These are phyloP conservation scores for Neomorphus geoffroyi DNA, from an alignment of 2,797 vertebrate genomes.

Conservation along the genomic window DNA sequence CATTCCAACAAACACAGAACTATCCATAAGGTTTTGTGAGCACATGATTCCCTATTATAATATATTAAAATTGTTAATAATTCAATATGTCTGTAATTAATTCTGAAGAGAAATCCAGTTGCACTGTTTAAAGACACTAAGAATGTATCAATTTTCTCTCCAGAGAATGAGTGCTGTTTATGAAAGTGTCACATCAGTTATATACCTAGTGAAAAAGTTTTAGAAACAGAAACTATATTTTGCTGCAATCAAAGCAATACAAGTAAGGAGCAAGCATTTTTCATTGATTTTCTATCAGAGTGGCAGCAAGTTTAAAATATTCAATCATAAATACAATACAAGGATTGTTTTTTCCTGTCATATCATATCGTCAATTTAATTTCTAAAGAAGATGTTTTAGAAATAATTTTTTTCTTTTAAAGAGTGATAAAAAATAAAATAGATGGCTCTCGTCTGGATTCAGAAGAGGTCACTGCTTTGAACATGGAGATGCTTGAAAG, in stretches of 20 bases:
- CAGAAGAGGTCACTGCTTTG: not conserved
- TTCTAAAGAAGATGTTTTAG: not conserved
- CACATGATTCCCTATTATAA: not conserved
- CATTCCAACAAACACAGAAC: not conserved
- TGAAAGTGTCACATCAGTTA: not conserved
- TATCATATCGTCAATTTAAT: not conserved
- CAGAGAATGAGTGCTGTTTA: not conserved
- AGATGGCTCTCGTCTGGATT: not conserved
- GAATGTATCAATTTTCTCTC: not conserved
- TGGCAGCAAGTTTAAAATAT: not conserved
- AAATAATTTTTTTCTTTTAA: not conserved
- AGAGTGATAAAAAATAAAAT: not conserved
- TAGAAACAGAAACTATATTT: not conserved
- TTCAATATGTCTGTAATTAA: not conserved
- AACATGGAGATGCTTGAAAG: not conserved
- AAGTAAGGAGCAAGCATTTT: not conserved
- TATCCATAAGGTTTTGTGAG: not conserved
- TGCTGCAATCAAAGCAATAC: not conserved
- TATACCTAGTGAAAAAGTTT: not conserved
- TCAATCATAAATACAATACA: not conserved
- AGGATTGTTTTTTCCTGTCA: not conserved
- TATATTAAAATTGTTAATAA: not conserved
- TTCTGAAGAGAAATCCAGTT: constrained; percentile 28
- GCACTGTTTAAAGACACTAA: not conserved
- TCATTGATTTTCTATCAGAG: not conserved